Conservation (phyloP, 2,888 invertebrate species). For the Unio delphinus region DNA sequence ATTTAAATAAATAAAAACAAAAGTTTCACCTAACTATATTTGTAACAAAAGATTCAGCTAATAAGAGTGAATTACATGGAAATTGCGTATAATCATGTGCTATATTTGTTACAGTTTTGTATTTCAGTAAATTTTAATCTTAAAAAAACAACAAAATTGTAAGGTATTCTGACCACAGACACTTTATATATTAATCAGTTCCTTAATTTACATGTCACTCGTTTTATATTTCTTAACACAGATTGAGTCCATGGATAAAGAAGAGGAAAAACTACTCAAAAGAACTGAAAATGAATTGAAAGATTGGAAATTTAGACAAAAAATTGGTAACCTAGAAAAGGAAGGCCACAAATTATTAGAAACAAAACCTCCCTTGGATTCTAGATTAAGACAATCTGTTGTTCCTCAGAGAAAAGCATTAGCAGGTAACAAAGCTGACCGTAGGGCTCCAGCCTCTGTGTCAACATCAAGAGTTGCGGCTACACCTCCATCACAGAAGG, state of each 20-base stretch:
- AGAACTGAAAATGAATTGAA: conserved; percentile 49
- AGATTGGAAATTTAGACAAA: conserved; percentile 33
- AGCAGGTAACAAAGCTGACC: conserved; percentile 23
- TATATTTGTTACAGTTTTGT: no score
- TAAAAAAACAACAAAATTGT: no score
- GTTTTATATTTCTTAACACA: conserved; percentile 8
- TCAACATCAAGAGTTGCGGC: conserved; percentile 20
- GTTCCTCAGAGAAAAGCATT: conserved; percentile 18
- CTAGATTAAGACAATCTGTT: conserved; percentile 34
- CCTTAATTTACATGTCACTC: no score
- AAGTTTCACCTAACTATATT: no score
- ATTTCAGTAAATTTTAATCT: no score
- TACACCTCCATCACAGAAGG: conserved; percentile 21
- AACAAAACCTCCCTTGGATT: conserved; percentile 35
- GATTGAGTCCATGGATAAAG: conserved; percentile 51
- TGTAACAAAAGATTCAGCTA: no score
- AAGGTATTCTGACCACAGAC: no score
- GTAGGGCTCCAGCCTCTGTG: conserved; percentile 28
- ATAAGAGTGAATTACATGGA: no score
- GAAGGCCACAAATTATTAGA: conserved; percentile 38
- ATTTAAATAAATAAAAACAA: no score
- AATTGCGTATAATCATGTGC: no score
- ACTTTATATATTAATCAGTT: no score
- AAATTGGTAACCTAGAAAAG: conserved; percentile 36
- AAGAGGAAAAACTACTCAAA: conserved; percentile 49